Percentiles rank a stretch among this genome's conserved stretches.
These are phyloP conservation scores for Syrrhaptes paradoxus DNA, from an alignment of 2,113 vertebrate genomes.

Conservation along the genomic window DNA sequence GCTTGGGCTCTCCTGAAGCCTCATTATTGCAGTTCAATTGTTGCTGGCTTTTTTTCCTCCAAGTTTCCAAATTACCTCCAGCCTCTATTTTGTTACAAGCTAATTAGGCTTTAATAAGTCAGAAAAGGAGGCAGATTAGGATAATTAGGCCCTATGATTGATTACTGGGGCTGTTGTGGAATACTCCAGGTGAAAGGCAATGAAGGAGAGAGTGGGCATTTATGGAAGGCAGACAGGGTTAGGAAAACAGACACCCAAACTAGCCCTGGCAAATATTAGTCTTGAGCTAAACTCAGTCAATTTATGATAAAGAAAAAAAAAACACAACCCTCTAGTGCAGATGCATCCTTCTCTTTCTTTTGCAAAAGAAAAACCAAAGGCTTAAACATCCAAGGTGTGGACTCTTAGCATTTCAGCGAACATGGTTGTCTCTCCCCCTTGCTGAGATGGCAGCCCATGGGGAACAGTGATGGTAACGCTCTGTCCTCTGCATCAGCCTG, in stretches of 20 bases:
- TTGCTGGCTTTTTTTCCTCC: constrained; percentile 15
- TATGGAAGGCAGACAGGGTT: not conserved
- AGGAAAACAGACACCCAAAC: not conserved
- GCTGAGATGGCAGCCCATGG: not conserved
- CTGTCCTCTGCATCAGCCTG: not conserved
- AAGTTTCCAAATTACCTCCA: constrained; percentile 56
- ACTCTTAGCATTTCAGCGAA: not conserved
- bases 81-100: constrained; percentile 44
- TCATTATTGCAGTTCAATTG: constrained; percentile 43
- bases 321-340: not conserved
- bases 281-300: not conserved
- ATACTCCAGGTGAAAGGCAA: not conserved
- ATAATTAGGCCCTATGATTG: constrained; percentile 49
- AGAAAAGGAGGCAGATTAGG: constrained; percentile 42
- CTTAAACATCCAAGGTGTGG: not conserved
- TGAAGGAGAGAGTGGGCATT: not conserved
- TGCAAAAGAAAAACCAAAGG: not conserved
- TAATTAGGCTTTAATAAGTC: constrained; percentile 63
- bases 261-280: not conserved
- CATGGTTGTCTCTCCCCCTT: rapidly evolving
- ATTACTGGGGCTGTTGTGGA: constrained; percentile 12
- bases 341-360: not conserved
- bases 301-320: not conserved
- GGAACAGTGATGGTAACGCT: not conserved
- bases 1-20: constrained; percentile 9